Evolutionary conservation across 2,797 vertebrate species (phyloP).

Genomic region (Parauchenoglanis punctatus): DNA sequence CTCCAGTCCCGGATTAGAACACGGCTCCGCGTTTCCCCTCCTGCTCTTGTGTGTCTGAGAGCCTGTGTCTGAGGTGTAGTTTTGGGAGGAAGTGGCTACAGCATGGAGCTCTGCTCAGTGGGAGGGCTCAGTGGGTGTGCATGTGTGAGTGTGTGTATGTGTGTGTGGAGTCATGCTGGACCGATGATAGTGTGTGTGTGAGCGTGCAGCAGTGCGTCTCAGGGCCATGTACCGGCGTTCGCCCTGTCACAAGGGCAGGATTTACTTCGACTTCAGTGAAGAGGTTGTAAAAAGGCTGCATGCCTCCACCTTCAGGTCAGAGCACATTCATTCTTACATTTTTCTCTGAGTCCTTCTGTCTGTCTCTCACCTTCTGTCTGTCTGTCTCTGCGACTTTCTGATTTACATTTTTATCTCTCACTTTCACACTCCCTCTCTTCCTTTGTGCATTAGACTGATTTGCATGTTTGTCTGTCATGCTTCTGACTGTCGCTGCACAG

Average conservation of each 20-base stretch:
- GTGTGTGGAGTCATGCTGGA: slow-evolving; percentile 43
- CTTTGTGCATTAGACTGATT: not conserved
- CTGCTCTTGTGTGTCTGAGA: not conserved
- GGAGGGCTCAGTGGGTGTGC: slow-evolving; percentile 43
- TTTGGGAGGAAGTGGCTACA: slow-evolving; percentile 58
- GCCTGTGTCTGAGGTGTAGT: slow-evolving; percentile 25
- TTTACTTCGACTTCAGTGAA: slow-evolving; percentile 84
- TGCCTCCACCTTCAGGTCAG: slow-evolving; percentile 74
- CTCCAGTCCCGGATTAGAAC: not conserved
- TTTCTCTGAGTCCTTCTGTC: slow-evolving; percentile 10
- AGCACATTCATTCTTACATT: not conserved
- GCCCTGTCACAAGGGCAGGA: slow-evolving; percentile 77
- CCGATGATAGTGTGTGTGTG: slow-evolving; percentile 17
- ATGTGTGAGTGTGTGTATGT: slow-evolving; percentile 46
- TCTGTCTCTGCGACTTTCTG: not conserved
- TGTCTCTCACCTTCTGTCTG: not conserved
- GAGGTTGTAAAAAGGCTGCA: slow-evolving; percentile 79
- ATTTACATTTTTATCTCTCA: not conserved
- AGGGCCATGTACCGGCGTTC: slow-evolving; percentile 79
- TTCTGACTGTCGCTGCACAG: not conserved
- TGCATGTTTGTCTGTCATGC: slow-evolving; percentile 8
- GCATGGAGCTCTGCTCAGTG: slow-evolving; percentile 45
- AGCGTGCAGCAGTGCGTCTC: slow-evolving; percentile 44
- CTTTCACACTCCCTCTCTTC: not conserved
- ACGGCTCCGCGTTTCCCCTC: not conserved